Conservation (phyloP, 2,888 invertebrate genomes). For the Trachelus stipa region DNA sequence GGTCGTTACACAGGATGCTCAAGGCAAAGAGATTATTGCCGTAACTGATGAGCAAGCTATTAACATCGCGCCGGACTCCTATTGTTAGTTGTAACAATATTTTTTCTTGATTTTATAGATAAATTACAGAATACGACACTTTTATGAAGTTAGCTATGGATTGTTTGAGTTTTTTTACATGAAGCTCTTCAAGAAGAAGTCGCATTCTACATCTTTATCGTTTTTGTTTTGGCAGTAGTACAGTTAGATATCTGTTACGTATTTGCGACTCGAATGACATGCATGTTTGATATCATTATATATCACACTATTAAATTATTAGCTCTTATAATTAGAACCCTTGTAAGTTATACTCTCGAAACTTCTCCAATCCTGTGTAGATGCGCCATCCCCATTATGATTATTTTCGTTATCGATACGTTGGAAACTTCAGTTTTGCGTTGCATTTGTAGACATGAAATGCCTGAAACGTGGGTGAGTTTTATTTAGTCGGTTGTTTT, state of each 20-base stretch:
- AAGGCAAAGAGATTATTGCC: conserved; percentile 48
- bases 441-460: background rate
- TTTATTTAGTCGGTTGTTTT: background rate
- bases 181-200: no score
- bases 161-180: no score
- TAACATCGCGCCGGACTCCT: conserved; percentile 50
- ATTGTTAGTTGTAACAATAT: conserved; percentile 50
- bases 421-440: background rate
- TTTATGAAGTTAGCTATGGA: no score
- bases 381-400: no score
- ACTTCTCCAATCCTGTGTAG: background rate
- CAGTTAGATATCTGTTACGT: background rate
- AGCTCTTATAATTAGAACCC: background rate
- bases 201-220: no score
- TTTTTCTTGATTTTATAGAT: background rate
- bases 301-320: background rate
- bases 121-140: no score
- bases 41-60: conserved; percentile 49
- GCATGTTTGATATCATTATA: no score
- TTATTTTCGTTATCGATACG: no score
- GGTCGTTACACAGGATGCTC: conserved; percentile 48
- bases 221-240: background rate
- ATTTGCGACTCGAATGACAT: background rate
- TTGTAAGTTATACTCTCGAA: background rate
- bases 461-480: background rate